These are phyloP conservation scores for Stichodactyla mertensii DNA, from an alignment of 64 coral and sea anemone species.

Conservation along the genomic window DNA sequence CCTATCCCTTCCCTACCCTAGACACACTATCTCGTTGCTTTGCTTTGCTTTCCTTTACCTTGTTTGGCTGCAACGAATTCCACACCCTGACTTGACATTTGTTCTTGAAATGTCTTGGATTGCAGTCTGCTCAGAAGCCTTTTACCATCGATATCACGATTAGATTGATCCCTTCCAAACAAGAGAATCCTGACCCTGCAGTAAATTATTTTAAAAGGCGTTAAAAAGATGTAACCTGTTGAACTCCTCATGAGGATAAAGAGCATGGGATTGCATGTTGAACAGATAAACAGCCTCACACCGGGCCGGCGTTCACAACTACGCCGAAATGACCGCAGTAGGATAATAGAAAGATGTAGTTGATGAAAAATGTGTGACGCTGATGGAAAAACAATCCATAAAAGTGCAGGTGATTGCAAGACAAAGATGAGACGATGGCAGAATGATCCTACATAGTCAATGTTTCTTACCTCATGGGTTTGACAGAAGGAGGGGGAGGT, in stretches of 20 bases:
- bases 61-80: conserved; percentile 22
- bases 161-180: conserved; percentile 38
- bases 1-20: no score
- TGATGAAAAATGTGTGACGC: background rate
- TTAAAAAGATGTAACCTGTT: background rate
- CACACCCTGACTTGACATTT: background rate
- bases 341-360: background rate
- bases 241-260: no score
- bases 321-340: no score
- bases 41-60: background rate
- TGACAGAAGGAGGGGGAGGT: background rate
- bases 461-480: conserved; percentile 27
- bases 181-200: conserved; percentile 34
- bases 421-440: background rate
- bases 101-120: background rate
- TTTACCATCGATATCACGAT: conserved; percentile 3
- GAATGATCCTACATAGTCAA: background rate
- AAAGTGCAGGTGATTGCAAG: no score
- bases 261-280: no score
- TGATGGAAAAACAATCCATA: no score
- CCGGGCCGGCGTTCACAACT: no score
- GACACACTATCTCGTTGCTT: no score
- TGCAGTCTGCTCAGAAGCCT: conserved; percentile 19
- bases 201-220: background rate
- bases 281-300: no score